These are phyloP conservation scores for Cottus gobio DNA, from an alignment of 2,113 vertebrate species.

Conservation along the genomic window DNA sequence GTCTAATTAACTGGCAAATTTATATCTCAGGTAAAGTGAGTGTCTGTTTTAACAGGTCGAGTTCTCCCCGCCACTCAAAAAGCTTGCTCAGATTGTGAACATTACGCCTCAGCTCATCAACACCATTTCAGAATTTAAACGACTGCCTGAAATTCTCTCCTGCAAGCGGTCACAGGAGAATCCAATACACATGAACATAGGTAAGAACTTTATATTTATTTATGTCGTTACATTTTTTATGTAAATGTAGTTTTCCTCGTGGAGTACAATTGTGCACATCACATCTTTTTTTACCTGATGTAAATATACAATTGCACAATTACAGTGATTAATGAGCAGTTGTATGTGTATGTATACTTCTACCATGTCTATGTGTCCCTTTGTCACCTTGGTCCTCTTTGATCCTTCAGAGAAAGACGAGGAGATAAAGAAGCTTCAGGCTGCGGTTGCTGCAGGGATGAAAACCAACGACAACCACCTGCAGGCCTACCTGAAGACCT, in stretches of 20 bases:
- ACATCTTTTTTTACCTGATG: neutral
- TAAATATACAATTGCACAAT: neutral
- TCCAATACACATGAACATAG: slow-evolving; percentile 83
- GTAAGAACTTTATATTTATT: slow-evolving; percentile 55
- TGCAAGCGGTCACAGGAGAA: slow-evolving; percentile 58
- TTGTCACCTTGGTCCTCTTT: slow-evolving; percentile 5
- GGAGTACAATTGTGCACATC: neutral
- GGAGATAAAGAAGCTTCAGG: slow-evolving; percentile 88
- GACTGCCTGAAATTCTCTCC: slow-evolving; percentile 86
- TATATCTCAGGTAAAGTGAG: neutral
- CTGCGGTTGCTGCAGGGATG: slow-evolving; percentile 84
- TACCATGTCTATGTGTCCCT: neutral
- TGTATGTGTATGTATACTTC: neutral
- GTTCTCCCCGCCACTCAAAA: slow-evolving; percentile 86
- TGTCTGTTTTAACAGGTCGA: slow-evolving; percentile 78
- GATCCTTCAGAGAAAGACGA: slow-evolving; percentile 84
- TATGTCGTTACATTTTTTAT: neutral
- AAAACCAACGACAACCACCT: slow-evolving; percentile 79
- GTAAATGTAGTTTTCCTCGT: neutral
- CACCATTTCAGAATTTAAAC: slow-evolving; percentile 84
- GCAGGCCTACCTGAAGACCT: slow-evolving; percentile 87
- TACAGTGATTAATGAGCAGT: neutral
- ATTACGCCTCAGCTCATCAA: slow-evolving; percentile 82
- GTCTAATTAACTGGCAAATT: neutral
- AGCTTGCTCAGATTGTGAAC: slow-evolving; percentile 77